A percentile compares a stretch with the other conserved stretches of the same genome.
Evolutionary conservation across 2,888 invertebrate species (phyloP).

Genomic region (Drosophila sordidula): DNA sequence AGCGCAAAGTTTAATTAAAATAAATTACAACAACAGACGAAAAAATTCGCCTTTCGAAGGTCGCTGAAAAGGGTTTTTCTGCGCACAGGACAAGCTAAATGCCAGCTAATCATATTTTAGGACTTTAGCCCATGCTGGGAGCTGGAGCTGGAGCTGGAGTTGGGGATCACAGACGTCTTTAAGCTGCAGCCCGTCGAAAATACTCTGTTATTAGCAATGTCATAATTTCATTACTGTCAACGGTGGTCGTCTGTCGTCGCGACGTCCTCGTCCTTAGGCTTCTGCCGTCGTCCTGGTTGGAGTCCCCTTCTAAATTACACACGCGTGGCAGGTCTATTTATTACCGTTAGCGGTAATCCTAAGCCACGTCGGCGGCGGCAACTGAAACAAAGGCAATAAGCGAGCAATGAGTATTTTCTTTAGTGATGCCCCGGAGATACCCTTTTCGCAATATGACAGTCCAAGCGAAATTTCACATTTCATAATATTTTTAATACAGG

Average conservation of each 20-base stretch:
- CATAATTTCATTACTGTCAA: constrained; percentile 82
- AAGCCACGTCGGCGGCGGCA: constrained; percentile 53
- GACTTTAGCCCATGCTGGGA: constrained; percentile 35
- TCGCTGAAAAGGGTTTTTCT: constrained; percentile 60
- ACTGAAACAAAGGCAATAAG: constrained; percentile 64
- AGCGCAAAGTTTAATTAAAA: constrained; percentile 78
- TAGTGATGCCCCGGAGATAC: constrained; percentile 22
- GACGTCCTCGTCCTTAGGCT: constrained; percentile 9
- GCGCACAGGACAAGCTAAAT: constrained; percentile 58
- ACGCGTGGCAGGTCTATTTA: constrained; percentile 77
- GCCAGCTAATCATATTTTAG: constrained; percentile 75
- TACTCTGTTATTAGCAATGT: constrained; percentile 76
- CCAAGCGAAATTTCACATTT: neutral
- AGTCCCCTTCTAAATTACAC: constrained; percentile 69
- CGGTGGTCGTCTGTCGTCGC: constrained; percentile 55
- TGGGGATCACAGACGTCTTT: constrained; percentile 44
- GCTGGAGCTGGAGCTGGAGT: neutral
- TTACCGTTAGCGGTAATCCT: constrained; percentile 78
- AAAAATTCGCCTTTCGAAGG: constrained; percentile 37
- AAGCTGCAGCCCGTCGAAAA: constrained; percentile 56
- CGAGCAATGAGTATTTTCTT: constrained; percentile 8
- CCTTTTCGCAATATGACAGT: constrained; percentile 10
- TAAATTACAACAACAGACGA: constrained; percentile 69
- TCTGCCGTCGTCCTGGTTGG: constrained; percentile 18
- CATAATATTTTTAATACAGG: neutral